Evolutionary conservation across 2,888 invertebrate genomes (phyloP).

Genomic region (Acrocera orbiculus): DNA sequence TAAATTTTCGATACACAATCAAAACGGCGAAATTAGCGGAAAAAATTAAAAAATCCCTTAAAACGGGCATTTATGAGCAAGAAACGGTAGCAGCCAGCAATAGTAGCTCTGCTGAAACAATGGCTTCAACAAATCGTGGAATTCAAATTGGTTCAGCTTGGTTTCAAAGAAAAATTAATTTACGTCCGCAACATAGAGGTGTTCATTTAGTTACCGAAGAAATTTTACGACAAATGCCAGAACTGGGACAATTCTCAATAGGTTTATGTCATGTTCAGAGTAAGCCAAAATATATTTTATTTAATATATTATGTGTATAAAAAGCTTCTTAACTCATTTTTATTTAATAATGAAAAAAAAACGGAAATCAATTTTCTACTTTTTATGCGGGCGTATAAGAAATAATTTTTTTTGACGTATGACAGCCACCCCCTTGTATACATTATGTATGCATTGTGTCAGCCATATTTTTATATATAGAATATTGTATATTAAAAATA

Average conservation of each 20-base stretch:
- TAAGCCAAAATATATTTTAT: too few species aligned
- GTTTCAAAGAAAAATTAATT: conserved; percentile 94
- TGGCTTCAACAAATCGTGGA: conserved; percentile 39
- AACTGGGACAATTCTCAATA: conserved; percentile 84
- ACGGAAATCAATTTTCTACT: too few species aligned
- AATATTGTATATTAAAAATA: too few species aligned
- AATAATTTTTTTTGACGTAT: conserved; percentile 9
- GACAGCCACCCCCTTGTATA: conserved; percentile 7
- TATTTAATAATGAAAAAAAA: too few species aligned
- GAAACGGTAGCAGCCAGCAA: conserved; percentile 17
- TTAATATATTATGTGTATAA: too few species aligned
- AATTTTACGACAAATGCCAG: conserved; percentile 85
- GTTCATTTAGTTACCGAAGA: conserved; percentile 96
- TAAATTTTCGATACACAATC: too few species aligned
- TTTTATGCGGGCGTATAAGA: conserved; percentile 8
- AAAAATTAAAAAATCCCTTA: conserved; percentile 13
- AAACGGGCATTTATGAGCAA: conserved; percentile 17
- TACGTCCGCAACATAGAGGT: conserved; percentile 89
- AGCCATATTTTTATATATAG: conserved; percentile 10
- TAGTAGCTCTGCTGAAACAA: conserved; percentile 32
- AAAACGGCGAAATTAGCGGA: conserved; percentile 9
- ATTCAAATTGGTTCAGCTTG: conserved; percentile 93
- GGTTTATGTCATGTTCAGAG: conserved; percentile 95
- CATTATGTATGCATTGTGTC: conserved; percentile 2
- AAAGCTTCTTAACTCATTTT: too few species aligned